Evolutionary conservation across 2,888 invertebrate genomes (phyloP).

Genomic region (Allacma fusca): DNA sequence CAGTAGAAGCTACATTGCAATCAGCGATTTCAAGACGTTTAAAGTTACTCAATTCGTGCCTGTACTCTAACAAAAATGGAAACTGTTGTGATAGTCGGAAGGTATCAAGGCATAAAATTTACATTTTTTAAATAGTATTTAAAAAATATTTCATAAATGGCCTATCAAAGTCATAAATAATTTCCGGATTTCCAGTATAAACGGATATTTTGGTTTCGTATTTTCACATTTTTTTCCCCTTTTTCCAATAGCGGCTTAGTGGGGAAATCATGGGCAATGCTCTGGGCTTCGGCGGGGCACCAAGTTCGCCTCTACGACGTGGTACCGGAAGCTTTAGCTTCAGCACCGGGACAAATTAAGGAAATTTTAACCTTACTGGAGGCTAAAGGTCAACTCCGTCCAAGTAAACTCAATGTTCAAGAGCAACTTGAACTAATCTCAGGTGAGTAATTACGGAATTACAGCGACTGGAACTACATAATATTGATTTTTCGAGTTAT

Average conservation of each 20-base stretch:
- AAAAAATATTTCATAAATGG: not conserved
- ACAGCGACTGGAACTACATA: not conserved
- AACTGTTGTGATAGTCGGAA: conserved; percentile 11
- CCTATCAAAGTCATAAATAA: not conserved
- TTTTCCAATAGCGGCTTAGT: conserved; percentile 97
- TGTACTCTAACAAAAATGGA: not conserved
- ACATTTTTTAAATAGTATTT: not conserved
- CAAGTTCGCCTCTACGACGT: conserved; percentile 87
- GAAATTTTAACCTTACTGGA: conserved; percentile 77
- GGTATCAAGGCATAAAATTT: not conserved
- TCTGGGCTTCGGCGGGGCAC: conserved; percentile 92
- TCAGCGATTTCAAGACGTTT: not conserved
- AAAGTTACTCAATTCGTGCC: not conserved
- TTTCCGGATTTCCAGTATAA: no score
- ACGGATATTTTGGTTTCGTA: no score
- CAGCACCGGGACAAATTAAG: conserved; percentile 78
- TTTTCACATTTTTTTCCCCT: conserved; percentile 9
- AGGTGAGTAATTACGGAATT: conserved; percentile 67
- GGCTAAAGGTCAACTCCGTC: conserved; percentile 74
- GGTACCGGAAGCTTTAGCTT: conserved; percentile 75
- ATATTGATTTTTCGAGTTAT: no score
- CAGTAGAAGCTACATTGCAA: not conserved
- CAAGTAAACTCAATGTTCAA: conserved; percentile 70
- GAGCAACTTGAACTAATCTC: conserved; percentile 81
- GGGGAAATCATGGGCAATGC: conserved; percentile 96